Conservation (phyloP, 2,113 vertebrate genomes). For the Muscicapa adusta region DNA sequence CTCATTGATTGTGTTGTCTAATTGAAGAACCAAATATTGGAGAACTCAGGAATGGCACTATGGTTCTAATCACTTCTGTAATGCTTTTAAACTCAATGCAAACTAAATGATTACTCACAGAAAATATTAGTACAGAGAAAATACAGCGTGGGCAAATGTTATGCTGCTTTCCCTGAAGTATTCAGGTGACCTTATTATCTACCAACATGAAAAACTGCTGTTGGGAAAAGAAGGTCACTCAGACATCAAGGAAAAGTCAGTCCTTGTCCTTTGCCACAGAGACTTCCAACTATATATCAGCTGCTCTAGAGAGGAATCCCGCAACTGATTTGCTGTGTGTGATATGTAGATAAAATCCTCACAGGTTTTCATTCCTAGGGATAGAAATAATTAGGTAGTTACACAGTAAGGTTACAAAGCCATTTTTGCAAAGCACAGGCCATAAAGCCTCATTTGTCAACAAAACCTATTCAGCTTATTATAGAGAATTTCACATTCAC, state of each 20-base stretch:
- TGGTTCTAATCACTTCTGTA: background rate
- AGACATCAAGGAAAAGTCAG: background rate
- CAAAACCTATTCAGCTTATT: background rate
- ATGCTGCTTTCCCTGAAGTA: background rate
- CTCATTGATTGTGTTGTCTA: background rate
- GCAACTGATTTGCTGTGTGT: background rate
- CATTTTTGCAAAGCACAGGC: background rate
- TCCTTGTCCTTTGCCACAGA: background rate
- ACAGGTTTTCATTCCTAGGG: background rate
- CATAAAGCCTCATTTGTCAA: background rate
- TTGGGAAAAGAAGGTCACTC: conserved; percentile 12
- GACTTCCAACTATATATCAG: background rate
- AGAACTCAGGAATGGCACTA: background rate
- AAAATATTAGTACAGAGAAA: background rate
- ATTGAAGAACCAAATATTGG: background rate
- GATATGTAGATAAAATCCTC: background rate
- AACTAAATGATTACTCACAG: background rate
- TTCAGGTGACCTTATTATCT: conserved; percentile 25
- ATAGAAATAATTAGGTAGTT: background rate
- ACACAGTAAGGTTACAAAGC: background rate
- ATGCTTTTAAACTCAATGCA: background rate
- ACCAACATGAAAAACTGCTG: background rate
- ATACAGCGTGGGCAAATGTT: background rate
- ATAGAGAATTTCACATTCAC: background rate
- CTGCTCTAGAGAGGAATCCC: background rate